Percentiles rank a stretch among this genome's conserved stretches.
Evolutionary conservation across 2,113 vertebrate species (phyloP).

Genomic region (Otolemur garnettii): DNA sequence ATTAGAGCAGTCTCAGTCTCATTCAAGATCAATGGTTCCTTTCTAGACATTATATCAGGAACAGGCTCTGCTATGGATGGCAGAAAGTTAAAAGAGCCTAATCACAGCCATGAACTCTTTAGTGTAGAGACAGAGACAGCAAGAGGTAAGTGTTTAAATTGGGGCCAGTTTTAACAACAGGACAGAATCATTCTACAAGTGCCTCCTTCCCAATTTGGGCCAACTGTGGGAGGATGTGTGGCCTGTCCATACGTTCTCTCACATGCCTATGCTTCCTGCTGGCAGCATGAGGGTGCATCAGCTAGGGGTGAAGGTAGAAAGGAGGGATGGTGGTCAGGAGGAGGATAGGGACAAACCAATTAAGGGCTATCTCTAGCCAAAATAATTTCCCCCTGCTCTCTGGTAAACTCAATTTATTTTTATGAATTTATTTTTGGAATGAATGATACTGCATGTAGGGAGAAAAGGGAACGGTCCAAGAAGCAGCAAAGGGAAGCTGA

Average conservation of each 20-base stretch:
- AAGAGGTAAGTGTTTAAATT: conserved; percentile 6
- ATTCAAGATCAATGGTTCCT: conserved; percentile 69
- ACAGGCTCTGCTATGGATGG: background rate
- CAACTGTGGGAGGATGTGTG: background rate
- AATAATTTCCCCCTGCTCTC: conserved; percentile 13
- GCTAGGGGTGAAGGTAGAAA: background rate
- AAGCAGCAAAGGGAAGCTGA: background rate
- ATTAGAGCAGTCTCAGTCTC: conserved; percentile 57
- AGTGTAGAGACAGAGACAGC: background rate
- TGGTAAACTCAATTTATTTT: background rate
- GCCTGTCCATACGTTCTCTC: background rate
- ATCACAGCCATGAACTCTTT: conserved; percentile 1
- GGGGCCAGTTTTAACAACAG: background rate
- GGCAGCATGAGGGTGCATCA: background rate
- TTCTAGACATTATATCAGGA: conserved; percentile 55
- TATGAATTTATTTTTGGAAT: background rate
- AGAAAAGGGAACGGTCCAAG: background rate
- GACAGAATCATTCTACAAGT: background rate
- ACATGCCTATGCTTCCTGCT: background rate
- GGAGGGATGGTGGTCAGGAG: background rate
- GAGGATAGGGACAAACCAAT: background rate
- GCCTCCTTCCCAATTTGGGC: conserved; percentile 6
- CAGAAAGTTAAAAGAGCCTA: conserved; percentile 29
- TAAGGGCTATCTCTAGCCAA: background rate
- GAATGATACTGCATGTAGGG: background rate